These are phyloP conservation scores for Hirtodrosophila trivittata DNA, from an alignment of 2,888 invertebrate genomes.

Conservation along the genomic window DNA sequence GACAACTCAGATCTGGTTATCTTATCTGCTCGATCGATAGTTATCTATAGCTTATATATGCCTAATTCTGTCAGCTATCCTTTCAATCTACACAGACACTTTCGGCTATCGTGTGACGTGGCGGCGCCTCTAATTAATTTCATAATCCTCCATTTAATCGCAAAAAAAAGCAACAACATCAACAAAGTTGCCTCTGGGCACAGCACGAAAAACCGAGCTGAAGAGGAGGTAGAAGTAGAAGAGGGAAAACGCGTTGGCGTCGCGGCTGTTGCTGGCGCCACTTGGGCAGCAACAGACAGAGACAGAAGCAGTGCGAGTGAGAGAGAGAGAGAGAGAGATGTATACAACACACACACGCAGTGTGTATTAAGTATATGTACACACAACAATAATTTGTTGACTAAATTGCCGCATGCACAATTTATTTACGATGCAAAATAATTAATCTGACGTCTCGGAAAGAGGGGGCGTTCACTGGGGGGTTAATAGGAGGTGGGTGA, in stretches of 20 bases:
- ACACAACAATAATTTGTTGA: constrained; percentile 57
- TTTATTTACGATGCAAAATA: constrained; percentile 66
- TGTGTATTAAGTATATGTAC: background rate
- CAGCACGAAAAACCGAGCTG: too few relatives aligned
- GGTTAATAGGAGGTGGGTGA: too few relatives aligned
- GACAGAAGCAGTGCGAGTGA: constrained; percentile 6
- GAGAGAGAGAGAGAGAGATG: too few relatives aligned
- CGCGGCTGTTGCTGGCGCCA: constrained; percentile 43
- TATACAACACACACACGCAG: constrained; percentile 3
- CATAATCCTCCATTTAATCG: constrained; percentile 13
- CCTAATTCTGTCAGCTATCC: background rate
- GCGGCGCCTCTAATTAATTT: constrained; percentile 17
- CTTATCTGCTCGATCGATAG: too few relatives aligned
- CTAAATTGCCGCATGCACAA: constrained; percentile 65
- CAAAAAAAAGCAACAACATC: background rate
- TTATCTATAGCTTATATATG: too few relatives aligned
- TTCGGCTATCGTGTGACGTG: background rate
- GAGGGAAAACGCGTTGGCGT: constrained; percentile 47
- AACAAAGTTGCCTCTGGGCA: background rate
- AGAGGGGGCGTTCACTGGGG: background rate
- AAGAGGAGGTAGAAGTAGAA: background rate
- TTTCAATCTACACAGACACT: background rate
- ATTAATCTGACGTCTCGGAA: constrained; percentile 49
- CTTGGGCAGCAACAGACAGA: constrained; percentile 32
- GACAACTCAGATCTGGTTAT: too few relatives aligned